Conservation (phyloP, 2,113 vertebrate species). For the Podiceps cristatus region DNA sequence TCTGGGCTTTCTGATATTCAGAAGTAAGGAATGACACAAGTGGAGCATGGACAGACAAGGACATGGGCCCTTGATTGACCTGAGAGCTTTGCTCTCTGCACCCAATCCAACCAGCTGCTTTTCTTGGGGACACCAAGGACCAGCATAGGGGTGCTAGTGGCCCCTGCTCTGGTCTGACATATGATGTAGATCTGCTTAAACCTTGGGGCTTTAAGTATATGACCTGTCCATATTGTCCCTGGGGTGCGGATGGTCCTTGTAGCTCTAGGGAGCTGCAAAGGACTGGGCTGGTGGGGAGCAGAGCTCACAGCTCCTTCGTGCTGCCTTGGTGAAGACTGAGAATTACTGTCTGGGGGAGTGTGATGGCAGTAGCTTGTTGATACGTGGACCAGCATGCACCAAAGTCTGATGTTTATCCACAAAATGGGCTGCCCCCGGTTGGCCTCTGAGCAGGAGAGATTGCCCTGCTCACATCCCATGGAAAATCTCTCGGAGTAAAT, state of each 20-base stretch:
- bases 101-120: rapidly evolving
- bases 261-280: not conserved
- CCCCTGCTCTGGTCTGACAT: not conserved
- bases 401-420: not conserved
- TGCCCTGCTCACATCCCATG: not conserved
- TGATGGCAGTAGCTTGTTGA: not conserved
- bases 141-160: not conserved
- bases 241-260: not conserved
- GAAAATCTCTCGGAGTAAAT: not conserved
- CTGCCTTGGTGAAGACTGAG: not conserved
- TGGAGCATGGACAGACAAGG: not conserved
- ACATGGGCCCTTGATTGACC: not conserved
- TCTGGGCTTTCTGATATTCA: not conserved
- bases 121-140: not conserved
- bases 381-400: rapidly evolving
- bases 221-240: not conserved
- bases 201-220: not conserved
- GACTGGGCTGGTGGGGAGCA: not conserved
- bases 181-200: not conserved
- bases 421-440: not conserved
- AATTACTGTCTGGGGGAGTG: rapidly evolving
- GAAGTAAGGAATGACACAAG: not conserved
- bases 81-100: not conserved
- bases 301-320: not conserved
- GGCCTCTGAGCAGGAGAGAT: not conserved